phyloP scores from a whole-genome alignment of 2,113 vertebrate species.

The Atherinomorus stipes region DNA sequence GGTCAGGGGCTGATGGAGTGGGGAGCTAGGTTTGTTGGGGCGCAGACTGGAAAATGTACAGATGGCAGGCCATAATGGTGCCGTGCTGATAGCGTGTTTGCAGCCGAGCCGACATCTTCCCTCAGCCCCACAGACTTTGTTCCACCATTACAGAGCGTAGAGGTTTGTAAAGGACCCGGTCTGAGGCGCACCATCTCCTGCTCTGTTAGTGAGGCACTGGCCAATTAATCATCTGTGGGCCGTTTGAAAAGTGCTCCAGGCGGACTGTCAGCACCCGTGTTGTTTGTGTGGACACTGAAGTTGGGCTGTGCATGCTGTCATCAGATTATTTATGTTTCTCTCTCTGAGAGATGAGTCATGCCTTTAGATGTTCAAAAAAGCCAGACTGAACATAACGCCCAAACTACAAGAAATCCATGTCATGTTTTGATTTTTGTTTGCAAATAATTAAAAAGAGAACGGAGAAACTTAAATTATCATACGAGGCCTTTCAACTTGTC shows the following conservation, averaged over 20 bases:
- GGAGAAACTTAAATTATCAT: neutral
- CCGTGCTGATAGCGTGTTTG: constrained; percentile 83
- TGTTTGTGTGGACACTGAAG: constrained; percentile 72
- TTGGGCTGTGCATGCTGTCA: constrained; percentile 52
- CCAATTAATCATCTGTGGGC: constrained; percentile 75
- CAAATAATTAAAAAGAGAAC: neutral
- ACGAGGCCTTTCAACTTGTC: neutral
- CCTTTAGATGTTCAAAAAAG: constrained; percentile 31
- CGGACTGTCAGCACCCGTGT: constrained; percentile 68
- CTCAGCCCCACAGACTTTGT: constrained; percentile 40
- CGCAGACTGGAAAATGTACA: constrained; percentile 77
- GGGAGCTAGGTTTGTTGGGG: constrained; percentile 8
- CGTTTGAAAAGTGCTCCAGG: constrained; percentile 65
- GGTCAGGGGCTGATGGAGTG: constrained; percentile 58
- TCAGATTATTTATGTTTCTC: constrained; percentile 62
- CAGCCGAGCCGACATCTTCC: constrained; percentile 72
- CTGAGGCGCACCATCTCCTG: constrained; percentile 49
- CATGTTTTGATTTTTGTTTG: neutral
- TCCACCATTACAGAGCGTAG: constrained; percentile 24
- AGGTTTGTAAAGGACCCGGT: constrained; percentile 30
- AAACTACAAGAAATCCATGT: constrained; percentile 15
- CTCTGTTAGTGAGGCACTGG: constrained; percentile 43
- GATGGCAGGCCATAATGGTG: constrained; percentile 74
- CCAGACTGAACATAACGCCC: neutral
- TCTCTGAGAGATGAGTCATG: constrained; percentile 49